phyloP scores from a whole-genome alignment of 2,888 invertebrate species.

The Colletes collaris region DNA sequence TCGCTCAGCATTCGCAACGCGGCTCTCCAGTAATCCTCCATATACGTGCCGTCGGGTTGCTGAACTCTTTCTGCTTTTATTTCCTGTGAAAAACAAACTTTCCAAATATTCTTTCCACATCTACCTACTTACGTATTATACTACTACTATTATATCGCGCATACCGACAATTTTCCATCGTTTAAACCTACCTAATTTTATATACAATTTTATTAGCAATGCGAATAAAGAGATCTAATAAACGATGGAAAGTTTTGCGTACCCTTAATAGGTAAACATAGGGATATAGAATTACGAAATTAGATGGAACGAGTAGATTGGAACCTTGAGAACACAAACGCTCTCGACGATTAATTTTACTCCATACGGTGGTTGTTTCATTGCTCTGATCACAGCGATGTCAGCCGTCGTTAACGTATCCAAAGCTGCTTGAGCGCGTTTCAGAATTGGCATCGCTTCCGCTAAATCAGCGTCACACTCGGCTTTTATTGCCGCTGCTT shows the following conservation, averaged over 20 bases:
- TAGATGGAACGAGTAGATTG: background rate
- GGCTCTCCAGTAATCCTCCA: constrained; percentile 97
- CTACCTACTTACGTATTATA: no score
- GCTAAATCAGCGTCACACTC: constrained; percentile 96
- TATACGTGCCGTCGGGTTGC: constrained; percentile 91
- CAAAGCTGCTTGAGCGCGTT: constrained; percentile 93
- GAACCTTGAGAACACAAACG: constrained; percentile 94
- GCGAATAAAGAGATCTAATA: no score
- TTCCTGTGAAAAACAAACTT: constrained; percentile 84
- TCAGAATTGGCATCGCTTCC: constrained; percentile 95
- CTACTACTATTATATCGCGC: no score
- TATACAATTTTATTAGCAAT: no score
- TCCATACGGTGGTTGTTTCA: constrained; percentile 97
- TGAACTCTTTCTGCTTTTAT: constrained; percentile 94
- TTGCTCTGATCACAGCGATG: constrained; percentile 96
- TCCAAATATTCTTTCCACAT: no score
- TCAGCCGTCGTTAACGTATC: constrained; percentile 95
- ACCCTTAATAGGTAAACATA: no score
- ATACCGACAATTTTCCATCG: no score
- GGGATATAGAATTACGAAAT: no score
- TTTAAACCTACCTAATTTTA: no score
- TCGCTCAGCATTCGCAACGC: constrained; percentile 95
- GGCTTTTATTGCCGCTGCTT: constrained; percentile 90
- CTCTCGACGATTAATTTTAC: constrained; percentile 97
- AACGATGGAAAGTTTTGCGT: no score